Evolutionary conservation across 2,888 invertebrate species (phyloP).

Genomic region (Gortyna flavago): DNA sequence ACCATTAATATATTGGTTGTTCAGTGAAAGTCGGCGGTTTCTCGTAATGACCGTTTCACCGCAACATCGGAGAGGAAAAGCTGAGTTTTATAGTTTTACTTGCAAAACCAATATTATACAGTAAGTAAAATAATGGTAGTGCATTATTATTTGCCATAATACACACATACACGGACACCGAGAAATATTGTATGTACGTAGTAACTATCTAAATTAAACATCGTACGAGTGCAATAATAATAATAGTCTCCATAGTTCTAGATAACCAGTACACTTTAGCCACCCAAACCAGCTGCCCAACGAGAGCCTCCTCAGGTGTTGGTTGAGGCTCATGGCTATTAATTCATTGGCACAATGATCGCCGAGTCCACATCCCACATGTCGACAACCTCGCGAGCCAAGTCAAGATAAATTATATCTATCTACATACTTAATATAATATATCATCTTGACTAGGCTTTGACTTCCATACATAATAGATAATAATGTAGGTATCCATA

Average conservation of each 20-base stretch:
- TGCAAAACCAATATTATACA: constrained; percentile 58
- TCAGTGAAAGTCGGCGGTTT: constrained; percentile 67
- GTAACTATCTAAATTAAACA: not conserved
- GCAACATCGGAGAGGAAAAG: constrained; percentile 65
- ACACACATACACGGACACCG: constrained; percentile 10
- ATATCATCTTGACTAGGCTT: no score
- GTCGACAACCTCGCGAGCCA: no score
- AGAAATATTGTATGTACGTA: not conserved
- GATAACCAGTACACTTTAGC: not conserved
- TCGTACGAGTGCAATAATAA: not conserved
- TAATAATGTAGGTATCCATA: no score
- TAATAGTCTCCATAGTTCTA: not conserved
- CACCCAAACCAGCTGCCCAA: no score
- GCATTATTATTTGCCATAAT: constrained; percentile 44
- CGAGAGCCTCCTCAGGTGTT: no score
- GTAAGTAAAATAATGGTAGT: constrained; percentile 45
- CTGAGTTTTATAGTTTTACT: constrained; percentile 51
- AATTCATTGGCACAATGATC: no score
- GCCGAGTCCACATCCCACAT: no score
- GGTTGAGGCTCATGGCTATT: no score
- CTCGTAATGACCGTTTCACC: constrained; percentile 65
- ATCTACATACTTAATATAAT: no score
- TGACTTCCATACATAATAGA: no score
- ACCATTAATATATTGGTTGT: constrained; percentile 57
- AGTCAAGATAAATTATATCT: no score